phyloP scores from a whole-genome alignment of 2,113 vertebrate genomes.

The Tonatia bakeri region DNA sequence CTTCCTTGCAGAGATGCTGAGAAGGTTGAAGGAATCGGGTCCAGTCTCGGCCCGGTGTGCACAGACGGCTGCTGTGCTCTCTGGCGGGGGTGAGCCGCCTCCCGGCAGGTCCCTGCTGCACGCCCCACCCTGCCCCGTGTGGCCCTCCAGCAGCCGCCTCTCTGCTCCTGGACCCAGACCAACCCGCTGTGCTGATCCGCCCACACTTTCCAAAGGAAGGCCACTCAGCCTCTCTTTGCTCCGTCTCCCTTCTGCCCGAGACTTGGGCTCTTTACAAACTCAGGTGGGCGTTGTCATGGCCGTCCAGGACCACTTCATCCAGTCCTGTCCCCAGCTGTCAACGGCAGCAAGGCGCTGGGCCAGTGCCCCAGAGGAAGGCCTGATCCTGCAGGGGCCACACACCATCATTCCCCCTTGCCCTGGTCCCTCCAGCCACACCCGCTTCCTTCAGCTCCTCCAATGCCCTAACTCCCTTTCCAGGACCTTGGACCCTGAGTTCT shows the following conservation, averaged over 20 bases:
- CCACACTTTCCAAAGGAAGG: not conserved
- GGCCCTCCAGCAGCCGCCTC: fast-evolving
- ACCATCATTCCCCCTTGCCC: not conserved
- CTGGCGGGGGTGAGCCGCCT: fast-evolving
- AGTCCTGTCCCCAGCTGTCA: not conserved
- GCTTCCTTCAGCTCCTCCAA: not conserved
- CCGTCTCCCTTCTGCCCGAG: not conserved
- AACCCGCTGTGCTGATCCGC: not conserved
- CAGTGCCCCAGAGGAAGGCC: not conserved
- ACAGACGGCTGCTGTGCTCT: not conserved
- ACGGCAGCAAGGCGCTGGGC: not conserved
- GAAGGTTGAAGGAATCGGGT: not conserved
- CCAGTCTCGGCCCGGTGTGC: fast-evolving
- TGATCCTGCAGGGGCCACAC: fast-evolving
- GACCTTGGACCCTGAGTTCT: not conserved
- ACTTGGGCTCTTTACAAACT: not conserved
- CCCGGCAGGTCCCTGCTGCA: not conserved
- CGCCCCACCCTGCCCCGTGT: fast-evolving
- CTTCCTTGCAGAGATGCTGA: not conserved
- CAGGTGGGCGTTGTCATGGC: not conserved
- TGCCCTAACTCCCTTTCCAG: not conserved
- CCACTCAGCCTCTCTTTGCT: not conserved
- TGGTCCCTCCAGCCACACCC: not conserved
- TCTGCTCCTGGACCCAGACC: no score
- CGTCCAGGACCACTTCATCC: not conserved